Percentiles rank a stretch among this genome's conserved stretches.
These are phyloP conservation scores for Apotomis betuletana DNA, from an alignment of 2,888 invertebrate genomes.

Conservation along the genomic window DNA sequence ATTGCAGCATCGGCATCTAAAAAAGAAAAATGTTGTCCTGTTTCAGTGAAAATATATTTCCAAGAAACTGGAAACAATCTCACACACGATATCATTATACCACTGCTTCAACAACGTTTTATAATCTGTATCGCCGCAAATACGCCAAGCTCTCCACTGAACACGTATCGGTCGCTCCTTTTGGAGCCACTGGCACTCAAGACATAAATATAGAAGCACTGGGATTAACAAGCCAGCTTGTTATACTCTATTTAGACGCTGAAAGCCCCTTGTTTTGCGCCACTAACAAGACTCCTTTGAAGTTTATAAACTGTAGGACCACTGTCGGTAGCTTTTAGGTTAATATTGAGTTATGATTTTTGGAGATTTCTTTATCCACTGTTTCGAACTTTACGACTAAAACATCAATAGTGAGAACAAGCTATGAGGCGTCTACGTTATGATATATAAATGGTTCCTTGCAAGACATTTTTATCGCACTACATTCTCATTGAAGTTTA, in stretches of 20 bases:
- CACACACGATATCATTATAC: neutral
- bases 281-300: constrained; percentile 39
- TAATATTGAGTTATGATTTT: constrained; percentile 34
- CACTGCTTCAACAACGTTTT: constrained; percentile 11
- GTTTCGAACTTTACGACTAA: constrained; percentile 32
- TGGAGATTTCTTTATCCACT: constrained; percentile 37
- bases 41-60: neutral
- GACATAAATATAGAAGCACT: constrained; percentile 25
- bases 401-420: constrained; percentile 20
- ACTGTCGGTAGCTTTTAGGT: constrained; percentile 20
- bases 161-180: neutral
- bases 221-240: constrained; percentile 67
- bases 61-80: constrained; percentile 15
- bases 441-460: neutral
- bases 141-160: constrained; percentile 37
- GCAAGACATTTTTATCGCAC: no score
- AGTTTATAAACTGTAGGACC: constrained; percentile 28
- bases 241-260: constrained; percentile 68
- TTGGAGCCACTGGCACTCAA: constrained; percentile 5
- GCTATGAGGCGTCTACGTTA: neutral
- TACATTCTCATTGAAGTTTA: no score
- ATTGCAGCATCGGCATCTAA: no score
- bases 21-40: neutral
- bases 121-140: constrained; percentile 16
- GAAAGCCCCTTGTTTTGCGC: constrained; percentile 64